Evolutionary conservation across 1,140 invertebrate genomes (phyloP).

Genomic region (Pseudomyrmex gracilis): DNA sequence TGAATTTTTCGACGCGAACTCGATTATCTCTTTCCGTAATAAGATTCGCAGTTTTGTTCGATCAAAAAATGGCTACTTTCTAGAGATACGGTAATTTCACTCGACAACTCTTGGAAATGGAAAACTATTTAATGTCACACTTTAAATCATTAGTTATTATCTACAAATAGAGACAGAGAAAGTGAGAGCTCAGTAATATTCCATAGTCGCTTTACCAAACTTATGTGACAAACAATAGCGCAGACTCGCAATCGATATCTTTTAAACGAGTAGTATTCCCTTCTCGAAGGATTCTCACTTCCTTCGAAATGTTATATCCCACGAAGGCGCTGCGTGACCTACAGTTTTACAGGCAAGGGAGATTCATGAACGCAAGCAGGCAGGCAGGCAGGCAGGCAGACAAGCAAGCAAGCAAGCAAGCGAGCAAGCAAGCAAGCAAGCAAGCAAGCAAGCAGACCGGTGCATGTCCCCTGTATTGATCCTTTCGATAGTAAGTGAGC

Average conservation of each 20-base stretch:
- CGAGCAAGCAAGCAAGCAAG: constrained; percentile 29
- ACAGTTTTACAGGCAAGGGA: constrained; percentile 67
- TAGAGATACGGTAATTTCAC: neutral
- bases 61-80: neutral
- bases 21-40: no score
- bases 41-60: neutral
- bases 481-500: constrained; percentile 80
- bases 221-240: neutral
- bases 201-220: neutral
- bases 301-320: constrained; percentile 45
- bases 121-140: neutral
- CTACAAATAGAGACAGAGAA: neutral
- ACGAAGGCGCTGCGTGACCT: constrained; percentile 64
- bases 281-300: neutral
- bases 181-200: neutral
- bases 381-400: neutral
- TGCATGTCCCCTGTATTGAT: constrained; percentile 80
- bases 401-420: constrained; percentile 55
- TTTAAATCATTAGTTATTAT: neutral
- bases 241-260: neutral
- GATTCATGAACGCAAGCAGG: constrained; percentile 70
- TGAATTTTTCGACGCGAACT: neutral
- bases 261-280: neutral
- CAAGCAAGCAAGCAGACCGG: constrained; percentile 64
- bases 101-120: no score